Conservation (phyloP, 2,113 vertebrate species). For the Odontesthes bonariensis region DNA sequence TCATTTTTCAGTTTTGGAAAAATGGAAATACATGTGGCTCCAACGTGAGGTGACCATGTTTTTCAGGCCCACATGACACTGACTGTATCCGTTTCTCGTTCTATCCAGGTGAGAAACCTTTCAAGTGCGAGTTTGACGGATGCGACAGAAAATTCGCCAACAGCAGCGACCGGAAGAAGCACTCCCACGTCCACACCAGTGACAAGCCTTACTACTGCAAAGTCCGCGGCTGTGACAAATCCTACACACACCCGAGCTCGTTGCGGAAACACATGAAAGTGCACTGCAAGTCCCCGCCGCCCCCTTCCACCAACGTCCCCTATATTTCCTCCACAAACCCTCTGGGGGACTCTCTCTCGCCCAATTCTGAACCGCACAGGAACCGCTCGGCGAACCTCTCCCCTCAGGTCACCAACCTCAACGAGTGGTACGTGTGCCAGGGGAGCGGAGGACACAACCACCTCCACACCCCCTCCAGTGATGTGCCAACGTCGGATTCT, state of each 20-base stretch:
- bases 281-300: constrained; percentile 96
- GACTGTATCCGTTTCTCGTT: constrained; percentile 48
- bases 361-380: constrained; percentile 82
- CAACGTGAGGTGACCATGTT: not conserved
- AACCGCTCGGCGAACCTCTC: constrained; percentile 87
- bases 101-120: constrained; percentile 91
- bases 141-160: constrained; percentile 98
- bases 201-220: constrained; percentile 99
- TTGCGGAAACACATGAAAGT: constrained; percentile 98
- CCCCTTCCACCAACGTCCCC: constrained; percentile 84
- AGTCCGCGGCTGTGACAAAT: constrained; percentile 95
- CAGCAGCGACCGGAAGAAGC: constrained; percentile 97
- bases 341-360: constrained; percentile 86
- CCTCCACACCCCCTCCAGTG: constrained; percentile 92
- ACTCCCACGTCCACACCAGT: constrained; percentile 96
- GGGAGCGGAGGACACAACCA: constrained; percentile 88
- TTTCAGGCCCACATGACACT: constrained; percentile 5
- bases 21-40: not conserved
- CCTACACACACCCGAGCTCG: constrained; percentile 97
- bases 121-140: constrained; percentile 98
- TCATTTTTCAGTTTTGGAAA: not conserved
- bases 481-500: constrained; percentile 89
- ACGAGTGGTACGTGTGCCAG: constrained; percentile 98
- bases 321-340: constrained; percentile 85
- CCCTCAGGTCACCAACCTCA: constrained; percentile 96